Base-by-base conservation (phyloP, 2,113 vertebrate genomes). In the Aspiorhynchus laticeps region DNA sequence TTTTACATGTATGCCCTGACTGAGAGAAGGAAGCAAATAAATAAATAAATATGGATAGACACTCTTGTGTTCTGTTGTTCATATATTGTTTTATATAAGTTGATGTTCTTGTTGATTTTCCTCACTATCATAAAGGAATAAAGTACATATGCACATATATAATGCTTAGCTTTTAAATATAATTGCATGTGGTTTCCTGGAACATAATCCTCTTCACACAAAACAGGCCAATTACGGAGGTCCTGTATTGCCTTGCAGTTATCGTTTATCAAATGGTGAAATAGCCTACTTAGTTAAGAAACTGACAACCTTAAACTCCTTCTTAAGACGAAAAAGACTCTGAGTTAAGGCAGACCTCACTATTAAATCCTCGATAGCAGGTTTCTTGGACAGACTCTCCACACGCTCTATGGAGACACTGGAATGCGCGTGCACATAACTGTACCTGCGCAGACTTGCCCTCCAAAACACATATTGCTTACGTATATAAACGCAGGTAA, bases 361-460 rank as follows among this genome's bases (percentile, higher is more conserved):
- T 19, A 12, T 48, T 8, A 26, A 81, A 63, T 63, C n/a, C 38
- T 82, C 1, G 63, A 69, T 2, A 24, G 43, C 61, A 28, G 17
- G 7, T 12, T 77, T 26, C 4, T 2, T 21, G 3, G 77, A 26
- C 24, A 65, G 51, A 63, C 26, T 65, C 85, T 88, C 90, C 74
- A 88, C 90, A 87, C 85, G 43, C 31, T 10, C 56, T 21, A 10
- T 61, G 24, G 83, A 48, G 90, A 90, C 91, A 33, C 38, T 90
- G 94, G 94, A 95, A 95, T 95, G 95, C 56, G 93, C 80, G 73
- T 28, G 83, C 91, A 26, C 85, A 61, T 90, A 90, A 91, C 85
- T 86, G 36, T 89, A 85, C 94, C 91, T 94, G 94, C 93, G 92
- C 93, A 92, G 95, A 95, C 94, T 91, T 93, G 95, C 90, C 91